These are phyloP conservation scores for Condylostylus longicornis DNA, from an alignment of 1,140 invertebrate species.

Conservation along the genomic window DNA sequence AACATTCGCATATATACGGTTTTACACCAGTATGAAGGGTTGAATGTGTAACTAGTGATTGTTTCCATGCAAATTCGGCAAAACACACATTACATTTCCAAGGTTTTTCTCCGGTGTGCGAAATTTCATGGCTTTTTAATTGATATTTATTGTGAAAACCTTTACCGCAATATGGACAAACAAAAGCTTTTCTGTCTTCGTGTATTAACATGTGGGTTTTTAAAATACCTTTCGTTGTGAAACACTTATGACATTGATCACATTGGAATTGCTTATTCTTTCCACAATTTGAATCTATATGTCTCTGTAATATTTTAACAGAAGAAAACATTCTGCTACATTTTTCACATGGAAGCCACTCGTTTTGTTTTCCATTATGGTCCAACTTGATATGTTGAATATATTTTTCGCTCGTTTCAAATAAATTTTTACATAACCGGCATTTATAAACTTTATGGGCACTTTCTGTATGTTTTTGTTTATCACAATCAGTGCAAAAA, in stretches of 20 bases:
- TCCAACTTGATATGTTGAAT: slow-evolving; percentile 14
- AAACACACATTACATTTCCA: slow-evolving; percentile 34
- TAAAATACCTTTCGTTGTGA: slow-evolving; percentile 19
- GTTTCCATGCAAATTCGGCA: slow-evolving; percentile 24
- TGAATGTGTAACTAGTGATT: slow-evolving; percentile 32
- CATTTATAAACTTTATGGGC: slow-evolving; percentile 13
- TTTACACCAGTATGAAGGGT: slow-evolving; percentile 31
- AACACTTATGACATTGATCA: slow-evolving; percentile 19
- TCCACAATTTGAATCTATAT: slow-evolving; percentile 29
- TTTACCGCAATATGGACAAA: slow-evolving; percentile 35
- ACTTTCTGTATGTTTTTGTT: slow-evolving; percentile 18
- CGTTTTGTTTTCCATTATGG: slow-evolving; percentile 15
- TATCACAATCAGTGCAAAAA: slow-evolving; percentile 19
- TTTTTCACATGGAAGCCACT: slow-evolving; percentile 22
- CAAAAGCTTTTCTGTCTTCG: slow-evolving; percentile 32
- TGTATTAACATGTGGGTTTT: slow-evolving; percentile 33
- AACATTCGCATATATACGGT: slow-evolving; percentile 31
- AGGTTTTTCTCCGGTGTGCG: slow-evolving; percentile 35
- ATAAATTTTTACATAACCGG: slow-evolving; percentile 7
- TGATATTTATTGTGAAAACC: slow-evolving; percentile 23
- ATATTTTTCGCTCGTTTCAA: slow-evolving; percentile 13
- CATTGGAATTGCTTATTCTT: slow-evolving; percentile 20
- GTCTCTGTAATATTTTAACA: slow-evolving; percentile 20
- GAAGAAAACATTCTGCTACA: slow-evolving; percentile 30
- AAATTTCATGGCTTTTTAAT: slow-evolving; percentile 28